Conservation (phyloP, 2,797 vertebrate genomes). For the Acropternis orthonyx region DNA sequence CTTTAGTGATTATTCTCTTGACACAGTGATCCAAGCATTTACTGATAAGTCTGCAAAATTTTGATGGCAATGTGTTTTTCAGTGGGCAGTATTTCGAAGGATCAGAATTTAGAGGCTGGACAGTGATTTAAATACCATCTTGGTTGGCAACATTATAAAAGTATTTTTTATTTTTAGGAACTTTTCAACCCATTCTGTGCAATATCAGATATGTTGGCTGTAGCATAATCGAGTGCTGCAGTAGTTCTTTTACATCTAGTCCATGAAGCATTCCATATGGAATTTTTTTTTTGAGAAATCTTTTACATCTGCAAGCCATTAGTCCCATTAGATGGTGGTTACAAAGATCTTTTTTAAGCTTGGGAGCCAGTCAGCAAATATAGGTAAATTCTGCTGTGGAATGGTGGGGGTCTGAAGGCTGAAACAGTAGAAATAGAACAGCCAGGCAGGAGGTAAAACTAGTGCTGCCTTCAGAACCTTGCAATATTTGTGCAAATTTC, state of each 20-base stretch:
- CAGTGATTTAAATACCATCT: background rate
- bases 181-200: background rate
- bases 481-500: background rate
- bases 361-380: background rate
- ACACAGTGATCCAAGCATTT: background rate
- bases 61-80: background rate
- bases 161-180: background rate
- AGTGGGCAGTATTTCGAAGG: background rate
- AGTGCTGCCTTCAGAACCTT: background rate
- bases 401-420: background rate
- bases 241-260: background rate
- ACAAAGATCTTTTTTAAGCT: background rate
- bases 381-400: background rate
- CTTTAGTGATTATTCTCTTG: background rate
- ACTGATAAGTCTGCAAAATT: background rate
- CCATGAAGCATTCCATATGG: background rate
- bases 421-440: background rate
- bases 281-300: background rate
- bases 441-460: background rate
- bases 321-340: background rate
- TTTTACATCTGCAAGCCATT: background rate
- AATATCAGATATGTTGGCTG: background rate
- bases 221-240: background rate
- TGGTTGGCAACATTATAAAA: background rate
- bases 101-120: background rate